phyloP scores from a whole-genome alignment of 2,113 vertebrate genomes.

The Gallinago undulata region DNA sequence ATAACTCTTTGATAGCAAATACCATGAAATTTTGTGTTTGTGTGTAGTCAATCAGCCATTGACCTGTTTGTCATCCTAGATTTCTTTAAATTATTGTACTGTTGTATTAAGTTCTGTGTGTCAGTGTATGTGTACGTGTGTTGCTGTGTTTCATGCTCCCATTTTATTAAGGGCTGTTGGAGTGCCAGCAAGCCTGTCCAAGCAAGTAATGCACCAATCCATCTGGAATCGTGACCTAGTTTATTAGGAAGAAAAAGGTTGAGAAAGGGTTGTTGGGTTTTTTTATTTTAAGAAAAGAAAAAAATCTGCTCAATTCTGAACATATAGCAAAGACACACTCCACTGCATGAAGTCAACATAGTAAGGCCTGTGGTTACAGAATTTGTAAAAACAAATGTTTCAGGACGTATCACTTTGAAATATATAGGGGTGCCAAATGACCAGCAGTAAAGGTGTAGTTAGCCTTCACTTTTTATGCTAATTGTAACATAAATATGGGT shows the following conservation, averaged over 20 bases:
- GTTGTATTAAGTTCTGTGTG: neutral
- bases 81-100: neutral
- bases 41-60: neutral
- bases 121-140: accelerated
- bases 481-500: neutral
- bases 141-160: neutral
- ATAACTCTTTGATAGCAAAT: neutral
- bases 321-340: neutral
- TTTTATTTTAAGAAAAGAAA: neutral
- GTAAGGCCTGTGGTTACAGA: neutral
- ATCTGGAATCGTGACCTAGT: neutral
- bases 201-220: neutral
- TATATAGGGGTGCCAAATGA: neutral
- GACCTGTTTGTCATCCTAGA: neutral
- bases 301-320: neutral
- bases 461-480: neutral
- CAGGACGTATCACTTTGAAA: neutral
- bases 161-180: neutral
- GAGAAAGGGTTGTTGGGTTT: too few relatives aligned
- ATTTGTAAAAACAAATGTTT: neutral
- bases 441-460: neutral
- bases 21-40: neutral
- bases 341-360: neutral
- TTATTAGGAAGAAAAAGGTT: neutral
- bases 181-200: neutral